These are phyloP conservation scores for Lydus trimaculatus DNA, from an alignment of 2,888 invertebrate genomes.

Conservation along the genomic window DNA sequence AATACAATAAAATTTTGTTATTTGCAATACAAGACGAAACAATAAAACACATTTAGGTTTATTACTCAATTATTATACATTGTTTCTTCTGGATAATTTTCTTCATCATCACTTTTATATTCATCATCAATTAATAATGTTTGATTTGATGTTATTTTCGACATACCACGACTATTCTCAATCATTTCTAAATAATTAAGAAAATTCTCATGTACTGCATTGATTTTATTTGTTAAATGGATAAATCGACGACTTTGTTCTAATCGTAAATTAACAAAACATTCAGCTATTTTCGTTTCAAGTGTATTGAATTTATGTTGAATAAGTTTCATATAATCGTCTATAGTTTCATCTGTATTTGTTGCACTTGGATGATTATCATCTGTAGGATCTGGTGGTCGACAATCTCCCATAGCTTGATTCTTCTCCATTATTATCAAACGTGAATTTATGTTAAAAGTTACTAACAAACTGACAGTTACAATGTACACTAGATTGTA, in stretches of 20 bases:
- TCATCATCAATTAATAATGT: background rate
- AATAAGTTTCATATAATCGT: background rate
- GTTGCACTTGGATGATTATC: background rate
- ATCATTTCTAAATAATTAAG: background rate
- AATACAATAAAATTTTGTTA: constrained; percentile 1
- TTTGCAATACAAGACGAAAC: background rate
- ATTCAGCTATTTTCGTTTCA: background rate
- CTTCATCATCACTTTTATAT: background rate
- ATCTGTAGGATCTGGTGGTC: background rate
- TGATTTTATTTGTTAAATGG: background rate
- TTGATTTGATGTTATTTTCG: background rate
- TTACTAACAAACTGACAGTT: background rate
- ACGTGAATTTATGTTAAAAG: background rate
- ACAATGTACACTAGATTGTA: background rate
- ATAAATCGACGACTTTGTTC: background rate
- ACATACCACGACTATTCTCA: background rate
- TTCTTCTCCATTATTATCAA: background rate
- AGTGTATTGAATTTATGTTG: background rate
- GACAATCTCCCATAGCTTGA: background rate
- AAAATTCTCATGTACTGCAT: background rate
- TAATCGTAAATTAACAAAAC: background rate
- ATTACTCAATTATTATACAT: background rate
- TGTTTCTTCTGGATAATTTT: background rate
- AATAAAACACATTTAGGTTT: background rate
- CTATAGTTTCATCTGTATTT: background rate